Percentiles rank a stretch among this genome's conserved stretches.
phyloP scores from a whole-genome alignment of 1,140 invertebrate genomes.

The Philaenus spumarius region DNA sequence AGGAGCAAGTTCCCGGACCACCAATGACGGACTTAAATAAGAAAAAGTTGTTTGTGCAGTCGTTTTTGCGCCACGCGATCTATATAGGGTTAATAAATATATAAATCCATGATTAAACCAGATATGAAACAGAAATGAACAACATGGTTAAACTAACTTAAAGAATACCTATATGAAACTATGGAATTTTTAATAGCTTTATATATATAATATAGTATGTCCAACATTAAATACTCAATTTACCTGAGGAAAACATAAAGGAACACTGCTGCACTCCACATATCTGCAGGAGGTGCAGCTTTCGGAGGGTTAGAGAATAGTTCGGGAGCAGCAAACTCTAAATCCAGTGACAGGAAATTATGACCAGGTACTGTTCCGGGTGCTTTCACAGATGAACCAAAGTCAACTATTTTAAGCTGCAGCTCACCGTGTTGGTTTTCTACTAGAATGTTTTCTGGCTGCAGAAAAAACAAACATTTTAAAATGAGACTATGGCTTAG shows the following conservation, averaged over 20 bases:
- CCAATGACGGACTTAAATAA: too few relatives aligned
- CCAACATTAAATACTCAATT: slow-evolving; percentile 27
- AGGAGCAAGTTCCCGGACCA: too few relatives aligned
- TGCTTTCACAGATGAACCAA: slow-evolving; percentile 58
- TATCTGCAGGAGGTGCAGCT: slow-evolving; percentile 58
- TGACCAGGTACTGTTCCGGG: slow-evolving; percentile 42
- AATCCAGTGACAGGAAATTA: slow-evolving; percentile 46
- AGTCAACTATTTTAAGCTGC: slow-evolving; percentile 67
- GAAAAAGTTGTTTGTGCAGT: too few relatives aligned
- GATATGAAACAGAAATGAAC: too few relatives aligned
- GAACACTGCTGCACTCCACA: slow-evolving; percentile 74
- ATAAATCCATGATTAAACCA: slow-evolving; percentile 16
- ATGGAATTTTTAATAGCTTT: slow-evolving; percentile 9
- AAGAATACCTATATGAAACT: slow-evolving; percentile 29
- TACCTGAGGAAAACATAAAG: slow-evolving; percentile 71
- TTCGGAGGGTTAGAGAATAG: slow-evolving; percentile 57
- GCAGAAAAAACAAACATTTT: too few relatives aligned
- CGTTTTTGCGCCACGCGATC: too few relatives aligned
- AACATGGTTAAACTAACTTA: too few relatives aligned
- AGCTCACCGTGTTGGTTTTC: slow-evolving; percentile 48
- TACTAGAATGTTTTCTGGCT: slow-evolving; percentile 73
- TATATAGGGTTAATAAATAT: background rate
- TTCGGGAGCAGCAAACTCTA: slow-evolving; percentile 79
- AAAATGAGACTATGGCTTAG: too few relatives aligned
- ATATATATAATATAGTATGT: slow-evolving; percentile 15